Base-by-base conservation (phyloP, 2,888 invertebrate genomes). In the Chrysolina americana region DNA sequence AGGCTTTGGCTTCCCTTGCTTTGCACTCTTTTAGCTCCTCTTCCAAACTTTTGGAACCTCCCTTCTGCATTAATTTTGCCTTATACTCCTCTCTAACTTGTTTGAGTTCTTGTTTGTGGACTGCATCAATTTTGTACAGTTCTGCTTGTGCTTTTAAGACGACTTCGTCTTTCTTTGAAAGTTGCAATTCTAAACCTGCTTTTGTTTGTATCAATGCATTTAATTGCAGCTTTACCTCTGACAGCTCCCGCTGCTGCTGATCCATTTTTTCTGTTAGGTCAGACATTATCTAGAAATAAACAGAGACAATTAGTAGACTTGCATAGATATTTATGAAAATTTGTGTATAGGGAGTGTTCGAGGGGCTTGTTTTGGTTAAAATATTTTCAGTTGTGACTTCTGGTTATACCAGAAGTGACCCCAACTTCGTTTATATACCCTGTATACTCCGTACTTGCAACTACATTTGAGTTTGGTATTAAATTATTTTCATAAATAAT, bases 51-150 rank as follows among this genome's bases (percentile, higher is more conserved):
- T 83, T 89, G 5, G 83, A 83, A 9, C 88, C 82, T 81, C 87
- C 88, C 74, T 86, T 86, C 76, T 87, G 87, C n/a, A 87, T 85
- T 3, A 87, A 84, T 74, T 87, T 86, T 1, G 87, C 89, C 65
- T 88, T 87, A 3, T 89, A 77, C 75, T 87, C 87, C 13, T 87
- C 86, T 72, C 86, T 88, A 17, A 85, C 72, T 47, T 81, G 80
- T 73, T 84, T 83, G 15, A 85, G 76, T 77, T 86, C 86, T 65
- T 80, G 77, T 76, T 82, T 80, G 66, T 80, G 79, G 1, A 73
- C 69, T 59, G 83, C 81, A 70, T 85, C 85, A 76, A 83, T 83
- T 36, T 85, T 85, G 36, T 83, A 78, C 0, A 78, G 71, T 70
- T 87, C 86, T 19, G 85, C 85, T 75, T 86, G 85, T 1, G 83